Percentiles rank a stretch among this genome's conserved stretches.
These are phyloP conservation scores for Dyspetes luteomarginatus DNA, from an alignment of 2,888 invertebrate species.

Conservation along the genomic window DNA sequence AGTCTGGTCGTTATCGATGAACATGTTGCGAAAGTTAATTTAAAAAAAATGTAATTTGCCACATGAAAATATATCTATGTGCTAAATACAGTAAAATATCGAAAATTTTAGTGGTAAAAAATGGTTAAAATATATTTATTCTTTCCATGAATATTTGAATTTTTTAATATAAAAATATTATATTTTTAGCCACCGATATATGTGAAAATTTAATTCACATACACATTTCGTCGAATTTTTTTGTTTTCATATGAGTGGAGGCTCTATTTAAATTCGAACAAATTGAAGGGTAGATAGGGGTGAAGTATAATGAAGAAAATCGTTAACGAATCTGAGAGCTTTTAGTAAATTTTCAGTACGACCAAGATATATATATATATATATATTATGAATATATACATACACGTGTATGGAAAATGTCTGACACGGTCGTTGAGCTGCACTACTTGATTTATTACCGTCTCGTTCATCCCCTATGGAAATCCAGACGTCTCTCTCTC, in stretches of 20 bases:
- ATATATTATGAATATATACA: not conserved
- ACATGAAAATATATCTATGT: too few species aligned
- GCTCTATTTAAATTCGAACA: too few species aligned
- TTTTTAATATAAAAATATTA: too few species aligned
- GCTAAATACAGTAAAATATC: too few species aligned
- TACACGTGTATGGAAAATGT: not conserved
- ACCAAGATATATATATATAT: not conserved
- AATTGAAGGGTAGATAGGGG: not conserved
- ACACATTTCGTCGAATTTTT: too few species aligned
- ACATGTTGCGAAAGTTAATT: not conserved
- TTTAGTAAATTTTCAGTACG: not conserved
- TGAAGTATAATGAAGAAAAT: slow-evolving; percentile 1
- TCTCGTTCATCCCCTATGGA: slow-evolving; percentile 42
- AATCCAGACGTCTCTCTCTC: slow-evolving; percentile 10
- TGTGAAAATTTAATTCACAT: too few species aligned
- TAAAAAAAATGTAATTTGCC: too few species aligned
- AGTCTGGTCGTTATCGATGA: not conserved
- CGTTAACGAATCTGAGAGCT: not conserved
- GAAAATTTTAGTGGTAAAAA: too few species aligned
- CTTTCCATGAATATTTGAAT: too few species aligned
- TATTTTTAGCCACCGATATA: too few species aligned
- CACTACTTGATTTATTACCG: slow-evolving; percentile 60
- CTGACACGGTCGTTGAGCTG: slow-evolving; percentile 43
- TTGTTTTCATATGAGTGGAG: too few species aligned
- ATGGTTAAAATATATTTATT: too few species aligned